These are phyloP conservation scores for Amyelois transitella DNA, from an alignment of 1,140 invertebrate genomes.

Conservation along the genomic window DNA sequence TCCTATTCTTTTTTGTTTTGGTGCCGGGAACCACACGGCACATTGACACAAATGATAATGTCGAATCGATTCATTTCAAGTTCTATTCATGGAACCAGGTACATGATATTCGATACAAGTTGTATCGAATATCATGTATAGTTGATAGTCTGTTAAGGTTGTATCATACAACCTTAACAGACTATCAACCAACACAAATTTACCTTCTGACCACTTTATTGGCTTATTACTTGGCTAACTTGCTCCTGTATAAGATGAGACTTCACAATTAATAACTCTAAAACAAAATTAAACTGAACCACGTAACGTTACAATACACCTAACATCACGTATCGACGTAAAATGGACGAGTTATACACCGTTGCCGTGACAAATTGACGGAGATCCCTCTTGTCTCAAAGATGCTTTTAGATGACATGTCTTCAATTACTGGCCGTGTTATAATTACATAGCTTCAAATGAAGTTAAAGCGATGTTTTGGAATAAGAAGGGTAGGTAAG, in stretches of 20 bases:
- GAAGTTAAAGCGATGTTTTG: not conserved
- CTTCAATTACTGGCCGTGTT: not conserved
- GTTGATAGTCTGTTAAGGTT: too few relatives aligned
- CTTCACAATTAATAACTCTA: not conserved
- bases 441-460: not conserved
- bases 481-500: not conserved
- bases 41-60: too few relatives aligned
- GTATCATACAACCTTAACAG: not conserved
- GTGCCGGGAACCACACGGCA: too few relatives aligned
- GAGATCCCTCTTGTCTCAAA: not conserved
- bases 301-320: not conserved
- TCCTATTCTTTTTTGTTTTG: too few relatives aligned
- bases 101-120: too few relatives aligned
- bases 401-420: not conserved
- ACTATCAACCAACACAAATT: slow-evolving; percentile 6
- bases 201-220: not conserved
- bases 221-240: not conserved
- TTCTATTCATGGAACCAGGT: too few relatives aligned
- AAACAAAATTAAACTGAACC: not conserved
- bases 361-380: not conserved
- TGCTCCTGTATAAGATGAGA: not conserved
- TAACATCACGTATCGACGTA: not conserved
- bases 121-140: too few relatives aligned
- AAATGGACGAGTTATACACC: not conserved
- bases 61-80: too few relatives aligned